phyloP scores from a whole-genome alignment of 2,113 vertebrate genomes.

The Geococcyx californianus region DNA sequence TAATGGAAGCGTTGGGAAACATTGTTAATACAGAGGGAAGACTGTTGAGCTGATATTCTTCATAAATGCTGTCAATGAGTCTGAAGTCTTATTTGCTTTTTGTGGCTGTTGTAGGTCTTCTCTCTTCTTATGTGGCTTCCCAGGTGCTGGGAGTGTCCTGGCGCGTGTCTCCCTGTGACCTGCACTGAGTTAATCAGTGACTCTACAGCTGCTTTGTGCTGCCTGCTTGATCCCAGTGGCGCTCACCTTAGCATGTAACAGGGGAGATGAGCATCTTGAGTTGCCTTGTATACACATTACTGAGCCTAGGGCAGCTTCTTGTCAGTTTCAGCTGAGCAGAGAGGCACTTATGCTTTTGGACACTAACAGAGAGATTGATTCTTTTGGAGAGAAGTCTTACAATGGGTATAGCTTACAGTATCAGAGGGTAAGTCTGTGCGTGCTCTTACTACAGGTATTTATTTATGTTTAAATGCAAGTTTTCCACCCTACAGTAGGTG shows the following conservation, averaged over 20 bases:
- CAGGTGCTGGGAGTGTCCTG: accelerated
- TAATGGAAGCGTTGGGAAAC: neutral
- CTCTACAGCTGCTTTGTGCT: neutral
- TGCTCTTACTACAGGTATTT: neutral
- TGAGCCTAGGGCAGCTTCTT: neutral
- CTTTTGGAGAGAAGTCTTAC: neutral
- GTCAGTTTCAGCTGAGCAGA: neutral
- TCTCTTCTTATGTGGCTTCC: neutral
- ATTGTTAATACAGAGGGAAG: neutral
- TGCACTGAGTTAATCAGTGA: constrained; percentile 38
- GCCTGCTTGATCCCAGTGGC: neutral
- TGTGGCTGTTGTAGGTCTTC: neutral
- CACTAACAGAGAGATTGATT: neutral
- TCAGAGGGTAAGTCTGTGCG: constrained; percentile 78
- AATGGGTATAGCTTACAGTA: constrained; percentile 81
- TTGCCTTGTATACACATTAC: neutral
- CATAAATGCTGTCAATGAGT: neutral
- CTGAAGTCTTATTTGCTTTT: neutral
- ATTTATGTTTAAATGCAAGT: neutral
- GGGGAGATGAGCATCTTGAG: neutral
- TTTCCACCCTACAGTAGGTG: neutral
- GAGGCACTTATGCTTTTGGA: neutral
- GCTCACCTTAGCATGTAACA: neutral
- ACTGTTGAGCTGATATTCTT: neutral
- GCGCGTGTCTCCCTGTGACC: accelerated